phyloP scores from a whole-genome alignment of 2,888 invertebrate species.

The Eudasyphora cyanicolor region DNA sequence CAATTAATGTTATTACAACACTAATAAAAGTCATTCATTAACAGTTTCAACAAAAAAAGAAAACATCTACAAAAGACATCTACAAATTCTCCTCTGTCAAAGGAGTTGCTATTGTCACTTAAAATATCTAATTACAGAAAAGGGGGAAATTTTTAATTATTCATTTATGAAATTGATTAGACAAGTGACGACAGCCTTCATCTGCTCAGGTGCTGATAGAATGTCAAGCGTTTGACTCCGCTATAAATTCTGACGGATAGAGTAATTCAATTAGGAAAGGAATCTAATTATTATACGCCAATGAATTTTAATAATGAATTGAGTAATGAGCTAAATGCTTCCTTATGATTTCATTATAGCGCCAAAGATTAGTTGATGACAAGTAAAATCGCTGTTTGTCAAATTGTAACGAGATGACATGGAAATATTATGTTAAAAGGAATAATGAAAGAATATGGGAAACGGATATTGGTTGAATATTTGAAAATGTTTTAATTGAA shows the following conservation, averaged over 20 bases:
- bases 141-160: constrained; percentile 1
- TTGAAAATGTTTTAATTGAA: too few relatives aligned
- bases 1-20: not conserved
- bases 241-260: not conserved
- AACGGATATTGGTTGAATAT: too few relatives aligned
- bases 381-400: not conserved
- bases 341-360: not conserved
- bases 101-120: not conserved
- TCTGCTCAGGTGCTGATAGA: not conserved
- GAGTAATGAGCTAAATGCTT: not conserved
- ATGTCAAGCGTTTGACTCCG: not conserved
- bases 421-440: too few relatives aligned
- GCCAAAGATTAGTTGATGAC: not conserved
- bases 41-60: not conserved
- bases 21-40: not conserved
- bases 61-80: not conserved
- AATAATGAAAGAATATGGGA: too few relatives aligned
- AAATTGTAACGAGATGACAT: too few relatives aligned
- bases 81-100: not conserved
- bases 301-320: constrained; percentile 13
- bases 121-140: not conserved
- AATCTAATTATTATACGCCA: not conserved
- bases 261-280: not conserved
- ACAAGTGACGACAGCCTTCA: not conserved
- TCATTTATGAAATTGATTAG: not conserved